Evolutionary conservation across 2,797 vertebrate genomes (phyloP).

Genomic region (Scomberomorus guttatus): DNA sequence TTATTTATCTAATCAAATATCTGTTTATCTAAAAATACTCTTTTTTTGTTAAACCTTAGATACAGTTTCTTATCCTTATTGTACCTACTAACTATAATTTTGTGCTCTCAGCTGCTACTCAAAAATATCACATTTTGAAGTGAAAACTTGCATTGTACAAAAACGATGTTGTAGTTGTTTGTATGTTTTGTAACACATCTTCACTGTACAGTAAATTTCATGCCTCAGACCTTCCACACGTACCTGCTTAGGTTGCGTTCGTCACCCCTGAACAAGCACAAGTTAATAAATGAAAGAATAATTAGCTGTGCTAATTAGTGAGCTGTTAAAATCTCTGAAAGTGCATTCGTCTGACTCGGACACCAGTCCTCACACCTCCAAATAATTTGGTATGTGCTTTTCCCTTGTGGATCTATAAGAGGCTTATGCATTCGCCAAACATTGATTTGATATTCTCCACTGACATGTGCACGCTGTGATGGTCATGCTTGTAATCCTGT

Average conservation of each 20-base stretch:
- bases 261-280: conserved; percentile 58
- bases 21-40: not conserved
- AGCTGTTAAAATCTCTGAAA: conserved; percentile 65
- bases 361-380: conserved; percentile 63
- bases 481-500: conserved; percentile 86
- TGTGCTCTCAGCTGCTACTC: conserved; percentile 1
- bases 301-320: conserved; percentile 69
- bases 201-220: conserved; percentile 34
- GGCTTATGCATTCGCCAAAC: conserved; percentile 76
- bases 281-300: conserved; percentile 66
- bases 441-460: conserved; percentile 82
- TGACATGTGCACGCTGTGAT: conserved; percentile 79
- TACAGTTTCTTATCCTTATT: not conserved
- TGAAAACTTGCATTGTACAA: conserved; percentile 6
- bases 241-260: conserved; percentile 39
- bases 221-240: conserved; percentile 42
- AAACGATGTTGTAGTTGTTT: not conserved
- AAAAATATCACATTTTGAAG: conserved; percentile 29
- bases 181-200: conserved; percentile 16
- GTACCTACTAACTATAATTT: conserved; percentile 1
- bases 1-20: not conserved
- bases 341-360: conserved; percentile 51
- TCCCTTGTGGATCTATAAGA: conserved; percentile 75
- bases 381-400: conserved; percentile 69
- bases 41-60: not conserved